phyloP scores from a whole-genome alignment of 1,140 invertebrate species.

The Diorhabda elongata region DNA sequence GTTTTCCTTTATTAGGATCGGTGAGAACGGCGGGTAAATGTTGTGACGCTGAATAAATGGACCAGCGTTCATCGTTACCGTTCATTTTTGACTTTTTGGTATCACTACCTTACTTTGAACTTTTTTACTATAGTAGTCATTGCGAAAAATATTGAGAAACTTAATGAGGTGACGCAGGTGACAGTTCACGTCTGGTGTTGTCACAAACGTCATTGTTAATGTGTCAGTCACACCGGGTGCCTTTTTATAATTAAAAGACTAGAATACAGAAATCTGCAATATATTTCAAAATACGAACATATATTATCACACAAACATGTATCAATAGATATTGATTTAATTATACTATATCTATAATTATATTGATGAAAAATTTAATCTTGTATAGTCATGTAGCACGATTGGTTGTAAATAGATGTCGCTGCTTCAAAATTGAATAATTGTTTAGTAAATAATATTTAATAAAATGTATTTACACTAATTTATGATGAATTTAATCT shows the following conservation, averaged over 20 bases:
- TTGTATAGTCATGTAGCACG: too few species aligned
- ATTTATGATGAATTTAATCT: too few species aligned
- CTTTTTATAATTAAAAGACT: background rate
- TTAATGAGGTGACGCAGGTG: background rate
- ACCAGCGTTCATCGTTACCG: constrained; percentile 60
- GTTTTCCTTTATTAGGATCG: constrained; percentile 87
- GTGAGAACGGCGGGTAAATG: constrained; percentile 95
- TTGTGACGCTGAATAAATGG: constrained; percentile 78
- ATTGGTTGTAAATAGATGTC: too few species aligned
- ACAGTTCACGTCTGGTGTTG: background rate
- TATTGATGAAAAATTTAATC: too few species aligned
- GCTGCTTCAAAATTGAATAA: too few species aligned
- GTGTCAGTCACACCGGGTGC: background rate
- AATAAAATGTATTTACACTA: too few species aligned
- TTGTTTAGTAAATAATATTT: too few species aligned
- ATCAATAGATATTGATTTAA: too few species aligned
- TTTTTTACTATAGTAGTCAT: constrained; percentile 18
- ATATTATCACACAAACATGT: too few species aligned
- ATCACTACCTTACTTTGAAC: constrained; percentile 26
- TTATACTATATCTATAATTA: too few species aligned
- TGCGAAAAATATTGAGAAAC: constrained; percentile 2
- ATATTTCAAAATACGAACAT: too few species aligned
- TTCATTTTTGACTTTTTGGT: constrained; percentile 27
- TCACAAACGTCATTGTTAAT: background rate
- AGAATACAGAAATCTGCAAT: background rate